A percentile compares a stretch with the other conserved stretches of the same genome.
These are phyloP conservation scores for Polyploca ridens DNA, from an alignment of 2,888 invertebrate genomes.

Conservation along the genomic window DNA sequence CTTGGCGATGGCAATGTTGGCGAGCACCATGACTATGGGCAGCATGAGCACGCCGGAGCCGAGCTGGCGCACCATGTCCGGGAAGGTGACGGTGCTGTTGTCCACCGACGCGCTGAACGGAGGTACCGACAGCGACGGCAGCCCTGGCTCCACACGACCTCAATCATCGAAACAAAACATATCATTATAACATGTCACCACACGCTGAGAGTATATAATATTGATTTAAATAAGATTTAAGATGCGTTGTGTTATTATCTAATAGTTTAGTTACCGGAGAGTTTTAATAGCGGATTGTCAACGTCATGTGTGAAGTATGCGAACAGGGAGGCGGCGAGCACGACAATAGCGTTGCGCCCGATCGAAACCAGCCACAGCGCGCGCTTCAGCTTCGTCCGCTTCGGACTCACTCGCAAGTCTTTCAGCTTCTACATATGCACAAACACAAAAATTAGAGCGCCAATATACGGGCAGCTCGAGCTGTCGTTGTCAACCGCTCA, in stretches of 20 bases:
- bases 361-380: constrained; percentile 90
- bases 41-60: constrained; percentile 91
- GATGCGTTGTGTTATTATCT: too few species aligned
- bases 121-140: constrained; percentile 88
- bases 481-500: too few species aligned
- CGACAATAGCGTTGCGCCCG: constrained; percentile 91
- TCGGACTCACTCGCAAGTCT: constrained; percentile 74
- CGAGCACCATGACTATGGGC: constrained; percentile 94
- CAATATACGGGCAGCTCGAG: too few species aligned
- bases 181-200: too few species aligned
- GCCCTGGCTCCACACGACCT: constrained; percentile 87
- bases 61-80: constrained; percentile 88
- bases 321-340: constrained; percentile 85
- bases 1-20: constrained; percentile 97
- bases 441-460: too few species aligned
- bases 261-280: constrained; percentile 79
- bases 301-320: constrained; percentile 84
- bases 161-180: constrained; percentile 6
- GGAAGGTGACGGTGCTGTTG: constrained; percentile 87
- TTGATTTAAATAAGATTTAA: too few species aligned
- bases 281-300: constrained; percentile 84
- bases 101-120: constrained; percentile 85
- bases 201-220: constrained; percentile 29
- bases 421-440: constrained; percentile 84
- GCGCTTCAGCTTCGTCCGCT: constrained; percentile 76